Evolutionary conservation across 2,797 vertebrate species (phyloP).

Genomic region (Sphaeramia orbicularis): DNA sequence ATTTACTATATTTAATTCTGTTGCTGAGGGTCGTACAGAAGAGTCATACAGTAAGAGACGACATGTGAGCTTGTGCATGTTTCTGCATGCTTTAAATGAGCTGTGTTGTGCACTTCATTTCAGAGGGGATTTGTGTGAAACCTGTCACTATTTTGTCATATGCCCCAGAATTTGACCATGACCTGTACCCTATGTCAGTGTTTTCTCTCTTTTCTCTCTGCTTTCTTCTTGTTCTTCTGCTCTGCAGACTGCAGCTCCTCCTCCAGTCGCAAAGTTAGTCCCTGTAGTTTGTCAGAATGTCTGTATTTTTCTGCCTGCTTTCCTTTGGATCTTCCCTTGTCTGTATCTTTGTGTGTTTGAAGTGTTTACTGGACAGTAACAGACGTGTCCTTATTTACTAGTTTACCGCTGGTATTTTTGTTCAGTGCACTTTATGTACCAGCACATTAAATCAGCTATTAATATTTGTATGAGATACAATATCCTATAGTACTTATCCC

Average conservation of each 20-base stretch:
- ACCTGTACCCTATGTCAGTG: slow-evolving; percentile 1
- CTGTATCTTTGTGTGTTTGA: slow-evolving; percentile 7
- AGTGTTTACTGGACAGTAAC: slow-evolving; percentile 5
- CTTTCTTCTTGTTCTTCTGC: slow-evolving; percentile 53
- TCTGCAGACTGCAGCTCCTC: slow-evolving; percentile 67
- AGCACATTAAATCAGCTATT: too few species aligned
- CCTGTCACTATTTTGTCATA: background rate
- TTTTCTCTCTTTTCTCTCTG: slow-evolving; percentile 32
- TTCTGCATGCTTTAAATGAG: slow-evolving; percentile 52
- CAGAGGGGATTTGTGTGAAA: slow-evolving; percentile 50
- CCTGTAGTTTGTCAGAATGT: slow-evolving; percentile 54
- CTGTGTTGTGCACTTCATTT: slow-evolving; percentile 54
- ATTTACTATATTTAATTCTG: background rate
- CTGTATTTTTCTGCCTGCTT: slow-evolving; percentile 16
- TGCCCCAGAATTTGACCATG: background rate
- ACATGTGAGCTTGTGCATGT: slow-evolving; percentile 21
- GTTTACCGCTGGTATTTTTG: background rate
- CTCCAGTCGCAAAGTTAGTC: slow-evolving; percentile 80
- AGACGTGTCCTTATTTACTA: slow-evolving; percentile 24
- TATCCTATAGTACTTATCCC: slow-evolving; percentile 32
- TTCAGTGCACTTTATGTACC: too few species aligned
- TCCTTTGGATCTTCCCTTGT: slow-evolving; percentile 7
- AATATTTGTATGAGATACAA: background rate
- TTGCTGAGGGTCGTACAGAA: background rate
- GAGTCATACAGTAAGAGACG: background rate